Conservation (phyloP, 2,113 vertebrate species). For the Pyrgilauda ruficollis region DNA sequence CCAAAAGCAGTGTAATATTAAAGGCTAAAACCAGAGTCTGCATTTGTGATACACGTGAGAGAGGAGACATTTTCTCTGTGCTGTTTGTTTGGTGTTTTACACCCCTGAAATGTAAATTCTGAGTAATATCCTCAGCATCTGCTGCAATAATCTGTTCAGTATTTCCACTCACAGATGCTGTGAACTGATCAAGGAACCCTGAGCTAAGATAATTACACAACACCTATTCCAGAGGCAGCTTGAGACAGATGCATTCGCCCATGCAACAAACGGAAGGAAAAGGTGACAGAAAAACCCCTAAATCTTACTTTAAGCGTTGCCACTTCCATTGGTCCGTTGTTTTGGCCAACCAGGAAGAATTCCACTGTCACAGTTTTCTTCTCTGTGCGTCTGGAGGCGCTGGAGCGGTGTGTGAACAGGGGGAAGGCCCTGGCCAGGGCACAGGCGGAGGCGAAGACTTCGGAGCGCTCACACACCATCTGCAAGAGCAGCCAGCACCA, state of each 20-base stretch:
- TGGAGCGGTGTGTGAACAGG: slow-evolving; percentile 88
- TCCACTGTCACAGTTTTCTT: slow-evolving; percentile 89
- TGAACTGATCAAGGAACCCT: neutral
- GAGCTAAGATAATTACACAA: neutral
- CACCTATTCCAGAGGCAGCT: neutral
- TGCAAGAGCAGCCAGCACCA: slow-evolving; percentile 63
- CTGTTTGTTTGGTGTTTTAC: neutral
- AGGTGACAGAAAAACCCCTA: neutral
- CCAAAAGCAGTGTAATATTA: neutral
- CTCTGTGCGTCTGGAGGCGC: slow-evolving; percentile 78
- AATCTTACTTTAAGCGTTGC: slow-evolving; percentile 82
- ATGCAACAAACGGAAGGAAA: neutral
- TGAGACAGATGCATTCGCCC: neutral
- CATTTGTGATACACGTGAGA: neutral
- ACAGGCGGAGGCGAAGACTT: slow-evolving; percentile 90
- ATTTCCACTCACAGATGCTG: neutral
- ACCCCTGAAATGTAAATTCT: neutral
- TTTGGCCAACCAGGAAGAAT: slow-evolving; percentile 87
- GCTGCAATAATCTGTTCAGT: neutral
- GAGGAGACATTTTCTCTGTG: neutral
- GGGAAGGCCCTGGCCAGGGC: slow-evolving; percentile 93
- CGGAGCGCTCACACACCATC: slow-evolving; percentile 91
- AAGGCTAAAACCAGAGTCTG: neutral
- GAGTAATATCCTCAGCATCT: neutral
- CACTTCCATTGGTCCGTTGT: slow-evolving; percentile 79